Evolutionary conservation across 2,113 vertebrate genomes (phyloP).

Genomic region (Muntiacus muntjak): DNA sequence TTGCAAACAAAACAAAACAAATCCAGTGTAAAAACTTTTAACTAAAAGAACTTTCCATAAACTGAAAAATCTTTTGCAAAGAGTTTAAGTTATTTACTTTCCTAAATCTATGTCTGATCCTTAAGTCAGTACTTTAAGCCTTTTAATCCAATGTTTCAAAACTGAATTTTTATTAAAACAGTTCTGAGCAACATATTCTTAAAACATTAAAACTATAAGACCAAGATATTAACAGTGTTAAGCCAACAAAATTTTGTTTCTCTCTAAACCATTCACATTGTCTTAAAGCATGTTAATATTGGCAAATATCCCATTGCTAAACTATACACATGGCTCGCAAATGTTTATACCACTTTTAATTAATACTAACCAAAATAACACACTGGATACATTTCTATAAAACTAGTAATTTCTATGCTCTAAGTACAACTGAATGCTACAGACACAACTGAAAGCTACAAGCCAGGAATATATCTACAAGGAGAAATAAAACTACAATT

Average conservation of each 20-base stretch:
- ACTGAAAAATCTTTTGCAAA: slow-evolving; percentile 4
- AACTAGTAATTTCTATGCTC: slow-evolving; percentile 42
- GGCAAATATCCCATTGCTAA: background rate
- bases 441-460: slow-evolving; percentile 68
- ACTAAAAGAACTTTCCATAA: slow-evolving; percentile 10
- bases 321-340: background rate
- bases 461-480: slow-evolving; percentile 67
- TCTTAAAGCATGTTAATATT: slow-evolving; percentile 6
- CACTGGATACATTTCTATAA: background rate
- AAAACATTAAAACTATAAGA: background rate
- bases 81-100: slow-evolving; percentile 35
- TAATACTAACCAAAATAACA: slow-evolving; percentile 27
- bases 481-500: slow-evolving; percentile 76
- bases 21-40: slow-evolving; percentile 12
- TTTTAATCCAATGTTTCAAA: slow-evolving; percentile 38
- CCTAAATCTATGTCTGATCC: background rate
- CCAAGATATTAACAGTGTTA: background rate
- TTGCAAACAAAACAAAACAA: slow-evolving; percentile 11
- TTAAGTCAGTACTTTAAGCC: background rate
- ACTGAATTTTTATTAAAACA: slow-evolving; percentile 34
- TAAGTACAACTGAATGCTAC: slow-evolving; percentile 64
- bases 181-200: background rate
- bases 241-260: background rate
- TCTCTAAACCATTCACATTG: background rate
- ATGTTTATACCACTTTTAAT: background rate